Conservation (phyloP, 2,888 invertebrate genomes). For the Julus scanicus region DNA sequence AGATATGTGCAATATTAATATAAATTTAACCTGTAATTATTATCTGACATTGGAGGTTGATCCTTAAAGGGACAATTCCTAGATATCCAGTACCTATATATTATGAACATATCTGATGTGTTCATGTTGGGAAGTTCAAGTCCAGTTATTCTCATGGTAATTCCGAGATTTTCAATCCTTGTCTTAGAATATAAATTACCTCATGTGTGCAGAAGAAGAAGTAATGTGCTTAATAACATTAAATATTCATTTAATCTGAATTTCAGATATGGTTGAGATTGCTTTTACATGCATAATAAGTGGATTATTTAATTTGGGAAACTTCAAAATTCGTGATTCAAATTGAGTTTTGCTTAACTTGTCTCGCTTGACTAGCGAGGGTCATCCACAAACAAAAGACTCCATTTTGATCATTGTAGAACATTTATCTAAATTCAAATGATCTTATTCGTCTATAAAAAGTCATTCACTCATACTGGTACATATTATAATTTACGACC, state of each 20-base stretch:
- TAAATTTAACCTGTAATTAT: too few species aligned
- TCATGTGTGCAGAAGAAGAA: too few species aligned
- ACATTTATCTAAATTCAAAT: too few species aligned
- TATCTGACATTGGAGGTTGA: too few species aligned
- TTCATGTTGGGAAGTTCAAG: neutral
- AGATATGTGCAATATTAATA: too few species aligned
- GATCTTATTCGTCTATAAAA: too few species aligned
- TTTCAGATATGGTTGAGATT: neutral
- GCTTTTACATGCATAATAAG: constrained; percentile 5
- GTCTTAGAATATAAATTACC: neutral
- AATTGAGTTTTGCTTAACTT: neutral
- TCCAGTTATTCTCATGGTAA: neutral
- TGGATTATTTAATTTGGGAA: neutral
- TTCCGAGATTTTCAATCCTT: neutral
- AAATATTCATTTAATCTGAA: constrained; percentile 4
- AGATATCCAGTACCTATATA: too few species aligned
- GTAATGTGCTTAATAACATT: neutral
- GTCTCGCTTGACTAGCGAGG: neutral
- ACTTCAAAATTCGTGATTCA: neutral
- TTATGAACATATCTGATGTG: neutral
- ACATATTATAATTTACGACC: too few species aligned
- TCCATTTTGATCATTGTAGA: too few species aligned
- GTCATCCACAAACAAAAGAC: neutral
- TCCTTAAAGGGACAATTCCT: too few species aligned
- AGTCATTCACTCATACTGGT: too few species aligned